Conservation (phyloP, 2,797 vertebrate species). For the Enteromius fasciolatus region DNA sequence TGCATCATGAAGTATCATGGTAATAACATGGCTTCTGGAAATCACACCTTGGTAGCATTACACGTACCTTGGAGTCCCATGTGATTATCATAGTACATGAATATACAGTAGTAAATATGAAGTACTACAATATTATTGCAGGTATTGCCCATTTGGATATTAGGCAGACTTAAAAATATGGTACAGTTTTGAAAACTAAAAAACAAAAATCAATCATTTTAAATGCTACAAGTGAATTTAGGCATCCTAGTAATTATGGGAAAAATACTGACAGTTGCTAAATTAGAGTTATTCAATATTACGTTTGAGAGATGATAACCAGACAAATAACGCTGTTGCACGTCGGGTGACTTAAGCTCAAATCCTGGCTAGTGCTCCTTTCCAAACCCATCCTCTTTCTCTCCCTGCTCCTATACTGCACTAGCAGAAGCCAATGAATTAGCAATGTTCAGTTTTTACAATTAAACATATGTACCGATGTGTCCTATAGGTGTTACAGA, state of each 20-base stretch:
- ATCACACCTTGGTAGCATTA: not conserved
- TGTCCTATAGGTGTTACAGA: too few relatives aligned
- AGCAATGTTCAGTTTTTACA: not conserved
- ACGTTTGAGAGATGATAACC: not conserved
- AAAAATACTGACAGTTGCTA: not conserved
- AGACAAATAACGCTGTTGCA: not conserved
- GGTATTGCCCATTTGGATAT: not conserved
- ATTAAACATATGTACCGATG: too few relatives aligned
- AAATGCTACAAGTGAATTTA: not conserved
- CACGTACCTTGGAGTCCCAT: not conserved
- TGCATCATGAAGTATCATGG: not conserved
- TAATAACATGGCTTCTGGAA: not conserved
- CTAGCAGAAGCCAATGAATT: not conserved
- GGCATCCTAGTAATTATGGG: not conserved
- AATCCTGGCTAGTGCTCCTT: not conserved
- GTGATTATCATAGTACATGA: not conserved
- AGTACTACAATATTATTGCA: not conserved
- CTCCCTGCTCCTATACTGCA: not conserved
- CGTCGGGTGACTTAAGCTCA: not conserved
- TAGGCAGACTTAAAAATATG: not conserved
- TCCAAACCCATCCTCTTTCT: not conserved
- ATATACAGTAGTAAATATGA: not conserved
- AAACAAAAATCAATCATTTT: not conserved
- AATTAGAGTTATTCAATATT: not conserved
- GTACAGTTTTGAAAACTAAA: not conserved